A percentile compares a stretch with the other conserved stretches of the same genome.
Conservation (phyloP, 2,113 vertebrate genomes). For the Lonchura striata region DNA sequence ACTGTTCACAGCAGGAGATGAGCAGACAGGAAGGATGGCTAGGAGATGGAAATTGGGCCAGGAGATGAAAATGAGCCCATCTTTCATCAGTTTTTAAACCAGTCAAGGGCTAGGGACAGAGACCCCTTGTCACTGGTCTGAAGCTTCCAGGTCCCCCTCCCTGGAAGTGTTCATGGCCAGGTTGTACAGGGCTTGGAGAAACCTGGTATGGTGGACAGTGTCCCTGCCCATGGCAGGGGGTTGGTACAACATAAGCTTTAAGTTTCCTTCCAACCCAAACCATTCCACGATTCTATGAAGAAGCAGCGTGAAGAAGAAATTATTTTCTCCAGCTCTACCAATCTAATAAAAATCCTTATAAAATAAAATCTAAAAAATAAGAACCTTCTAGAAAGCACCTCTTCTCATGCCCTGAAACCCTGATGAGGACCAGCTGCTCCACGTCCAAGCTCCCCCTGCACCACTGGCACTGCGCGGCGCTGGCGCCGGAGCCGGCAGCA, state of each 20-base stretch:
- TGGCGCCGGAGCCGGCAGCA: rapidly evolving
- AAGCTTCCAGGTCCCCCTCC: not conserved
- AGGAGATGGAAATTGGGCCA: not conserved
- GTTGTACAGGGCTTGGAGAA: not conserved
- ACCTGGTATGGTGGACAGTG: no score
- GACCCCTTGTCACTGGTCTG: rapidly evolving
- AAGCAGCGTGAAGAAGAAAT: not conserved
- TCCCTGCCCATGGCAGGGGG: not conserved
- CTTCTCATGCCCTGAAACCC: rapidly evolving
- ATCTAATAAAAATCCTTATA: not conserved
- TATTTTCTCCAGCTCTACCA: not conserved
- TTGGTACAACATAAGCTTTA: not conserved
- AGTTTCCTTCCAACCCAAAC: not conserved
- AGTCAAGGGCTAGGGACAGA: not conserved
- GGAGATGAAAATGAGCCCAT: not conserved
- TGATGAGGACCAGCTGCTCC: not conserved
- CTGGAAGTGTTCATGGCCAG: not conserved
- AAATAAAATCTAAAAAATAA: not conserved
- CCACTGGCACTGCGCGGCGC: rapidly evolving
- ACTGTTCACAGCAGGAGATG: rapidly evolving
- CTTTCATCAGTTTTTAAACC: not conserved
- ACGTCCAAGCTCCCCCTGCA: rapidly evolving
- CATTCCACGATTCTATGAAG: not conserved
- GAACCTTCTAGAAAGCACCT: not conserved
- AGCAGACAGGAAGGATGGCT: not conserved